phyloP scores from a whole-genome alignment of 2,797 vertebrate species.

The Spatula clypeata region DNA sequence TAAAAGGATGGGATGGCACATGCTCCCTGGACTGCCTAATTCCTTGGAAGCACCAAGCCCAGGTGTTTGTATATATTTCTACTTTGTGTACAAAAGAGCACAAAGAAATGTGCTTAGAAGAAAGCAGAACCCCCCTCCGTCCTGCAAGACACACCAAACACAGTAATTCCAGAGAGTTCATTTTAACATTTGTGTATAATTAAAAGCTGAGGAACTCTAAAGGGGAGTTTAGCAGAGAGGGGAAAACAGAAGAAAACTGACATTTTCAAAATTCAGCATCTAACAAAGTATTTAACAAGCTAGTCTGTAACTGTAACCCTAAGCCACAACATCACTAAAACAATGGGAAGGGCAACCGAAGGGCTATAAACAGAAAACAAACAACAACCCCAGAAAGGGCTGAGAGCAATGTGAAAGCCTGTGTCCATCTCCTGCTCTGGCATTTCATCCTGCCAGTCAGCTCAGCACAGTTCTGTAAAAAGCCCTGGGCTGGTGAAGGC shows the following conservation, averaged over 20 bases:
- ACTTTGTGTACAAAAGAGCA: not conserved
- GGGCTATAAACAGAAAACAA: not conserved
- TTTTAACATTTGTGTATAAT: slow-evolving; percentile 20
- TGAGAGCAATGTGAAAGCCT: not conserved
- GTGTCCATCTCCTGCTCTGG: not conserved
- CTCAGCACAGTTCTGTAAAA: fast-evolving
- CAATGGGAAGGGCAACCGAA: not conserved
- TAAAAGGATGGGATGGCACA: not conserved
- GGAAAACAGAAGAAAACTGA: not conserved
- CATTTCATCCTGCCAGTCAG: not conserved
- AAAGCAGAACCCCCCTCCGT: not conserved
- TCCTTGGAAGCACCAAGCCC: not conserved
- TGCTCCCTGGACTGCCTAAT: not conserved
- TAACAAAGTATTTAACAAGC: not conserved
- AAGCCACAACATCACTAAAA: not conserved
- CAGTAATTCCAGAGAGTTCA: not conserved
- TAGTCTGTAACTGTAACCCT: not conserved
- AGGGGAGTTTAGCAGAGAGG: not conserved
- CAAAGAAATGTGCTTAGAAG: not conserved
- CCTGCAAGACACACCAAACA: not conserved
- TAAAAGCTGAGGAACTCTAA: not conserved
- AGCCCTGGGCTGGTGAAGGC: not conserved
- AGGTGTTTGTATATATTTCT: not conserved
- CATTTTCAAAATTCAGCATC: not conserved
- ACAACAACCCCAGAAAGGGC: not conserved